Conservation (phyloP, 2,797 vertebrate genomes). For the Mastacembelus armatus region DNA sequence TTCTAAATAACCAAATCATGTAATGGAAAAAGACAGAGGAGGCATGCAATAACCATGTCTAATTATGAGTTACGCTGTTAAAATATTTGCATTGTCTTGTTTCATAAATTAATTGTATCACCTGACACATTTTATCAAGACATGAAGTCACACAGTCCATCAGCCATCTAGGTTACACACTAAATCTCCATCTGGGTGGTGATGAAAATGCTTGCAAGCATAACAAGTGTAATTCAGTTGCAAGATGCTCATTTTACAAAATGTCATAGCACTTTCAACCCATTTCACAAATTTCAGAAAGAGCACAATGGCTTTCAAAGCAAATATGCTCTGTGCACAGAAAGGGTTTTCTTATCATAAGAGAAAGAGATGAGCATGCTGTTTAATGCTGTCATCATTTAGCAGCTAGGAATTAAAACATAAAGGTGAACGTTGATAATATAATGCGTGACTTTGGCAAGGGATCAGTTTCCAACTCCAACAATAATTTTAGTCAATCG, state of each 20-base stretch:
- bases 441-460: too few relatives aligned
- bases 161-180: constrained; percentile 49
- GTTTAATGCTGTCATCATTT: too few relatives aligned
- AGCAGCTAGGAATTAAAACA: not conserved
- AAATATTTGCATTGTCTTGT: constrained; percentile 63
- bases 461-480: not conserved
- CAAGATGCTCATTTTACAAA: constrained; percentile 54
- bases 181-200: constrained; percentile 46
- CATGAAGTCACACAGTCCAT: constrained; percentile 55
- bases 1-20: constrained; percentile 7
- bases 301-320: not conserved
- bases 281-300: constrained; percentile 6
- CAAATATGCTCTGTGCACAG: not conserved
- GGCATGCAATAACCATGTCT: constrained; percentile 11
- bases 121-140: constrained; percentile 60
- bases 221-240: constrained; percentile 46
- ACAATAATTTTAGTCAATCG: not conserved
- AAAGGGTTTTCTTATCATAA: not conserved
- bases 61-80: constrained; percentile 37
- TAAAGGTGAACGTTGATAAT: not conserved
- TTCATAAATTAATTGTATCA: constrained; percentile 61
- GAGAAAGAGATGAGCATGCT: not conserved
- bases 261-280: constrained; percentile 29
- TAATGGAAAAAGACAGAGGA: constrained; percentile 41
- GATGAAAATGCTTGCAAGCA: constrained; percentile 54